Evolutionary conservation across 2,888 invertebrate genomes (phyloP).

Genomic region (Liopterus haemorrhoidalis): DNA sequence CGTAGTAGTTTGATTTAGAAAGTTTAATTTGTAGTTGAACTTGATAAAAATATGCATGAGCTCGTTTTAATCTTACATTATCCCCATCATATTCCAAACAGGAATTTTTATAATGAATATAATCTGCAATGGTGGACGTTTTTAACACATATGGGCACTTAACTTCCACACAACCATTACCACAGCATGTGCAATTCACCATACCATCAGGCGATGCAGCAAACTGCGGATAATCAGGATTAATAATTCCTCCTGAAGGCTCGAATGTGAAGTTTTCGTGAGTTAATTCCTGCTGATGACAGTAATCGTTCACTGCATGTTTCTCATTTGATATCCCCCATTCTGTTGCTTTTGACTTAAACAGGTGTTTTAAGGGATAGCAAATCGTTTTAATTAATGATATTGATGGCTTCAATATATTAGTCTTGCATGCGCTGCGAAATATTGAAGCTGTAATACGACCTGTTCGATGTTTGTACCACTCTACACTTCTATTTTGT

Average conservation of each 20-base stretch:
- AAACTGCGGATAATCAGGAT: not conserved
- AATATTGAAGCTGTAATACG: slow-evolving; percentile 23
- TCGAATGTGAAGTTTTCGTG: not conserved
- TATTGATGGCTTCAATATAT: slow-evolving; percentile 15
- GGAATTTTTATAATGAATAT: no score
- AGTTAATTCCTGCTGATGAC: not conserved
- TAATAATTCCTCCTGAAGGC: not conserved
- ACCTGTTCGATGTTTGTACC: slow-evolving; percentile 23
- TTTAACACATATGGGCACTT: slow-evolving; percentile 12
- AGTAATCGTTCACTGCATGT: slow-evolving; percentile 12
- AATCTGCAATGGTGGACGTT: no score
- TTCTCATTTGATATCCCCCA: slow-evolving; percentile 20
- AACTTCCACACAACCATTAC: slow-evolving; percentile 9
- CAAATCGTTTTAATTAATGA: slow-evolving; percentile 20
- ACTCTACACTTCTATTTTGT: not conserved
- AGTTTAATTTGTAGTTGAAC: no score
- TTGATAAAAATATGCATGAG: no score
- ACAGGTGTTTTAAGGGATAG: slow-evolving; percentile 14
- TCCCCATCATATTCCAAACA: no score
- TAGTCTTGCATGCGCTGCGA: slow-evolving; percentile 14
- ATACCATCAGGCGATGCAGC: slow-evolving; percentile 9
- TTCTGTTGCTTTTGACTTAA: slow-evolving; percentile 13
- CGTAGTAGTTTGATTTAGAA: no score
- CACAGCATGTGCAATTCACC: slow-evolving; percentile 4
- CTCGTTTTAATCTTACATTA: no score